Percentiles rank a stretch among this genome's conserved stretches.
These are phyloP conservation scores for Eristalinus aeneus DNA, from an alignment of 2,888 invertebrate genomes.

Conservation along the genomic window DNA sequence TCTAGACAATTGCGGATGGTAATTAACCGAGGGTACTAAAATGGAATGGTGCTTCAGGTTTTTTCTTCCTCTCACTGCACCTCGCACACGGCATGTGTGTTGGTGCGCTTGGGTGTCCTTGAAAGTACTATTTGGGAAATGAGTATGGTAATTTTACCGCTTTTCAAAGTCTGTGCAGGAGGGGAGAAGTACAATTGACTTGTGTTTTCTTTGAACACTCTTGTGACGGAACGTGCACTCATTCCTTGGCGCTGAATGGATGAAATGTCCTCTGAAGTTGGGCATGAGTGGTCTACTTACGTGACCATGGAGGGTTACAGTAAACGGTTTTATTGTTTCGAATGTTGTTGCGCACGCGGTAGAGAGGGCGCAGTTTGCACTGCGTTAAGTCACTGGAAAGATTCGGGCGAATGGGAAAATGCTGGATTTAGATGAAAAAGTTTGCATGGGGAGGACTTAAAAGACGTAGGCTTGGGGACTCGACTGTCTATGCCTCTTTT, in stretches of 20 bases:
- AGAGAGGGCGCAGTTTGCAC: too few relatives aligned
- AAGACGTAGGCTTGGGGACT: too few relatives aligned
- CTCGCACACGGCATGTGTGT: conserved; percentile 21
- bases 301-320: conserved; percentile 23
- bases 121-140: conserved; percentile 68
- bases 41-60: conserved; percentile 61
- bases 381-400: too few relatives aligned
- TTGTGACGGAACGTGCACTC: conserved; percentile 22
- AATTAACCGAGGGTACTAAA: conserved; percentile 57
- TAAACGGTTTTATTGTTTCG: background rate
- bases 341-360: background rate
- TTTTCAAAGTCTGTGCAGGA: conserved; percentile 52
- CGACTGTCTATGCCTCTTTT: too few relatives aligned
- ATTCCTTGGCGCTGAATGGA: background rate
- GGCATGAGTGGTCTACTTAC: conserved; percentile 6
- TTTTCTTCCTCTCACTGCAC: conserved; percentile 8
- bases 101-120: conserved; percentile 60
- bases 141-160: conserved; percentile 63
- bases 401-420: too few relatives aligned
- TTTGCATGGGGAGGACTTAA: too few relatives aligned
- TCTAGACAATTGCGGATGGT: conserved; percentile 71
- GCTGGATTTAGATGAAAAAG: too few relatives aligned
- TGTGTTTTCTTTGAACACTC: conserved; percentile 12
- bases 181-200: conserved; percentile 64
- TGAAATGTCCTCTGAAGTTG: conserved; percentile 45